phyloP scores from a whole-genome alignment of 2,113 vertebrate genomes.

The Engraulis encrasicolus region DNA sequence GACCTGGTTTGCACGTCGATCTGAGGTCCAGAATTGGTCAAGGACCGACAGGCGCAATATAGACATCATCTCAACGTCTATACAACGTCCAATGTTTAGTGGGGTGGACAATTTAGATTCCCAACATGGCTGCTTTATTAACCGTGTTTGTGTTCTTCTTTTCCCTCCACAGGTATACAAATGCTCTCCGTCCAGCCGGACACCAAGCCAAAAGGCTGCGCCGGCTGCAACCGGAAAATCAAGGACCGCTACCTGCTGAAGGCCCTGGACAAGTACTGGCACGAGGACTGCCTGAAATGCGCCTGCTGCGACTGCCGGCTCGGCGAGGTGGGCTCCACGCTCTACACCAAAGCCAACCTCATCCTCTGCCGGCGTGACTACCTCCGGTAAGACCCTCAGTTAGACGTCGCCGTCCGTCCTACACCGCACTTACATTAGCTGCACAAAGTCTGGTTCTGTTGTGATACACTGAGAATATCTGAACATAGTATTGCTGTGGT shows the following conservation, averaged over 20 bases:
- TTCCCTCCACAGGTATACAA: constrained; percentile 93
- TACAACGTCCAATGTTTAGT: no score
- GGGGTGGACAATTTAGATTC: neutral
- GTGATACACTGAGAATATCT: neutral
- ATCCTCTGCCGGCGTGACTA: constrained; percentile 98
- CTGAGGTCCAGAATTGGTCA: no score
- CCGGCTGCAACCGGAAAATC: constrained; percentile 99
- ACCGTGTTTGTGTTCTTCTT: neutral
- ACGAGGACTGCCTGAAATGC: constrained; percentile 98
- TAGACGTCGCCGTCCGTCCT: neutral
- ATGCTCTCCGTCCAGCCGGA: constrained; percentile 99
- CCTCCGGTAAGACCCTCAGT: constrained; percentile 90
- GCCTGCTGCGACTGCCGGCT: constrained; percentile 97
- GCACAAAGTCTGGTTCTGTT: neutral
- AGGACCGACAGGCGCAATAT: no score
- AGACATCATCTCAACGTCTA: no score
- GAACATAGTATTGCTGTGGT: neutral
- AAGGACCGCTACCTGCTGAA: constrained; percentile 98
- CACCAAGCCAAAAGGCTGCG: constrained; percentile 99
- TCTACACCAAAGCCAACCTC: constrained; percentile 99
- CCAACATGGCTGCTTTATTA: neutral
- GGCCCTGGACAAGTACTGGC: constrained; percentile 98
- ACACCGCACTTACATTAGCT: no score
- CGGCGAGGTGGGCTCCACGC: constrained; percentile 97
- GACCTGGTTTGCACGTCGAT: no score